Evolutionary conservation across 2,113 vertebrate genomes (phyloP), one percentile per base, ranked within the genome.

Genomic region (Phylloscopus whistleri): DNA sequence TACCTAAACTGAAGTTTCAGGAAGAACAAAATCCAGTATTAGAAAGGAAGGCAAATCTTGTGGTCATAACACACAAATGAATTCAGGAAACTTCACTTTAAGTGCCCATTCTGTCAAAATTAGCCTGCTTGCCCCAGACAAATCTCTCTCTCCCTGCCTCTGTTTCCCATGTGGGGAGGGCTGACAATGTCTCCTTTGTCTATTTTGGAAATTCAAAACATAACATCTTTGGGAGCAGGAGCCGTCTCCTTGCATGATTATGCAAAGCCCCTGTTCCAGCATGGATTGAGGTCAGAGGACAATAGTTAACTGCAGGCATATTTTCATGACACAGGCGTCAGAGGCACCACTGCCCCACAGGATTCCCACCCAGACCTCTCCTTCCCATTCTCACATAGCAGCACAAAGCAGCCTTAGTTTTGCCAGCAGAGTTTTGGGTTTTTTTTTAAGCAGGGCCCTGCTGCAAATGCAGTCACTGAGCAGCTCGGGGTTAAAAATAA

Each of bases 111-210:
- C 70, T 87, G 74, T 69, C 78, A 82, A 76, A 96, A 87, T 69
- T 17, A 79, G 70, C 74, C 74, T 31, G 3, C 11, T 28, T 60
- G 66, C 63, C 41, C 69, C 69, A 68, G 53, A 89, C 53, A 82
- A 53, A 49, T 35, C 75, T 81, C 53, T 35, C 63, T 30, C 35
- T 24, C 84, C 41, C 37, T 66, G 85, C 89, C 73, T 59, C 84
- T 13, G 7, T 53, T 77, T 79, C 84, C 91, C 91, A 26, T 24
- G 89, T 73, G 84, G 56, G 70, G 94, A 85, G 59, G 78, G 87
- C 81, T 73, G 82, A 95, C 93, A 96, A 93, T 31, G 87, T 39
- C 73, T 83, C 78, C 82, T 95, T 95, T 95, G 91, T 96, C 84
- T 75, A 0, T 87, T 92, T 84, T 56, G 87, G 87, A 86, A 94